Percentiles rank a stretch among this genome's conserved stretches.
Conservation (phyloP, 2,113 vertebrate species). For the Sinosuthora webbiana region DNA sequence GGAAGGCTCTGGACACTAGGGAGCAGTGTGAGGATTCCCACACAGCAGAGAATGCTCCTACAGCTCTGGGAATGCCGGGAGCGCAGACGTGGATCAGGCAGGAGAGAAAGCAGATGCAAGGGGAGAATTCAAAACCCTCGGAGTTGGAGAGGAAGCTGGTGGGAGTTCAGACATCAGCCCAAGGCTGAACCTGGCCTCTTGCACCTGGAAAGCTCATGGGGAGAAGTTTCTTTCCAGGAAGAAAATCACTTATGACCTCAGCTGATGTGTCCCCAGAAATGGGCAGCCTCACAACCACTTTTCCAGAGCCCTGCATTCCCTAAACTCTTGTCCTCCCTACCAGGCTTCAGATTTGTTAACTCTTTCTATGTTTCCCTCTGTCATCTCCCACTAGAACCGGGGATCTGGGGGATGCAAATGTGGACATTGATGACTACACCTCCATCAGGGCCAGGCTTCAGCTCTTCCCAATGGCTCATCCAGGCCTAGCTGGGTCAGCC, state of each 20-base stretch:
- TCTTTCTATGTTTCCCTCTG: background rate
- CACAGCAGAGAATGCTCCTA: rapidly evolving
- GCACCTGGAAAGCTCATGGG: rapidly evolving
- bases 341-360: background rate
- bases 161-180: background rate
- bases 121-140: background rate
- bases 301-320: background rate
- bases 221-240: background rate
- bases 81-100: rapidly evolving
- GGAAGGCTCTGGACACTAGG: background rate
- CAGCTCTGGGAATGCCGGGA: rapidly evolving
- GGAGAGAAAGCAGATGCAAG: rapidly evolving
- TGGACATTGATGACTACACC: background rate
- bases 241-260: background rate
- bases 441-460: background rate
- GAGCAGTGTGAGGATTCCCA: background rate
- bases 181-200: background rate
- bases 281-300: background rate
- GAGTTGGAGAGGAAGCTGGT: background rate
- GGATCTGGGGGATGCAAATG: background rate
- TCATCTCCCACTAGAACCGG: background rate
- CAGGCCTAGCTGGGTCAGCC: rapidly evolving
- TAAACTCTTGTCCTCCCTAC: background rate
- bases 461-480: background rate
- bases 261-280: background rate